Evolutionary conservation across 2,113 vertebrate species (phyloP).

Genomic region (Rhinopithecus roxellana): DNA sequence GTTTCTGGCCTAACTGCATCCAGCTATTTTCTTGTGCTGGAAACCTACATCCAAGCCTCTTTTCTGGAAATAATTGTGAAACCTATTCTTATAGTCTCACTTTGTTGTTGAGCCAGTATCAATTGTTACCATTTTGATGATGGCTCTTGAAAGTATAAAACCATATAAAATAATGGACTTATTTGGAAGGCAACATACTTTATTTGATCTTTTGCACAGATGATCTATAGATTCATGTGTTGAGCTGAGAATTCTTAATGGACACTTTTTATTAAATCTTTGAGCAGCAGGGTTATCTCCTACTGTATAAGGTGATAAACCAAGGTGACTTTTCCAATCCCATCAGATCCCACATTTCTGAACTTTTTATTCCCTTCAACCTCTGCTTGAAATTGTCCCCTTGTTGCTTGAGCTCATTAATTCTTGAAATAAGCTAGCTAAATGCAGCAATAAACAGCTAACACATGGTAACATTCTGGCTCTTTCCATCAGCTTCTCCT

Average conservation of each 20-base stretch:
- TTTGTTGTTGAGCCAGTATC: neutral
- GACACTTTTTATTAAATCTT: neutral
- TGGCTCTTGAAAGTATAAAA: neutral
- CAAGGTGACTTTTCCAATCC: neutral
- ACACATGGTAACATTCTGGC: neutral
- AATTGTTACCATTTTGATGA: neutral
- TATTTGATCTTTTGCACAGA: neutral
- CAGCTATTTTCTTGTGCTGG: neutral
- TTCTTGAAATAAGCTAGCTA: constrained; percentile 39
- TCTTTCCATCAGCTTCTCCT: neutral
- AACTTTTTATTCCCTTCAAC: neutral
- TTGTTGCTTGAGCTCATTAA: constrained; percentile 43
- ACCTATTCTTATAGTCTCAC: neutral
- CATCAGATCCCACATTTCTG: neutral
- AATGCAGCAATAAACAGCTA: neutral
- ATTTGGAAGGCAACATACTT: neutral
- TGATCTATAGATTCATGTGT: neutral
- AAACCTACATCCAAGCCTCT: neutral
- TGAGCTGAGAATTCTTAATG: neutral
- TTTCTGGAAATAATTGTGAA: neutral
- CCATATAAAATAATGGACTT: neutral
- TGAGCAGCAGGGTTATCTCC: neutral
- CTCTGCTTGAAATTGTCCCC: neutral
- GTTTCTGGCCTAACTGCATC: neutral
- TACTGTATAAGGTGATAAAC: neutral